Conservation (phyloP, 2,888 invertebrate species). For the Platycheirus albimanus region DNA sequence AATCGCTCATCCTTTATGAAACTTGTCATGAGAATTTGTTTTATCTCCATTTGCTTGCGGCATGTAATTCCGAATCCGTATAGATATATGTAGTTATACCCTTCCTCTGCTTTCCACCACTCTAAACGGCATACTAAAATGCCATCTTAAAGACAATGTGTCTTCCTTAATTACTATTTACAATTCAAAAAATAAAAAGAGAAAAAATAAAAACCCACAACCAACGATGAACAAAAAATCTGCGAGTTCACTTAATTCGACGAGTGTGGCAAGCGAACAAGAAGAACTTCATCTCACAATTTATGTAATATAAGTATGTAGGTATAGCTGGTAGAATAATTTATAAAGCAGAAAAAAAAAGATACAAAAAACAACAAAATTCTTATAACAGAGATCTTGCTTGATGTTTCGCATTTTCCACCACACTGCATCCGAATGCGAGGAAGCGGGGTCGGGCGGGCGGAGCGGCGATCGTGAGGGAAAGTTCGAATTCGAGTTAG, state of each 20-base stretch:
- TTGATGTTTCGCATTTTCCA: conserved; percentile 53
- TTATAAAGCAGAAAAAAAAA: conserved; percentile 54
- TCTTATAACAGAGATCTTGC: conserved; percentile 52
- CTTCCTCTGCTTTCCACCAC: conserved; percentile 9
- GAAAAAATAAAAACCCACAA: conserved; percentile 21
- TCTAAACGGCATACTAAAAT: conserved; percentile 66
- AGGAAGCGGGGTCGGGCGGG: background rate
- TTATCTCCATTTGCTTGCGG: conserved; percentile 63
- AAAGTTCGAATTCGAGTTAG: conserved; percentile 18
- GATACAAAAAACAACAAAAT: conserved; percentile 33
- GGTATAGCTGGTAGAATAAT: conserved; percentile 62
- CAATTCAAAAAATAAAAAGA: conserved; percentile 51
- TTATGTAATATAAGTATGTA: conserved; percentile 60
- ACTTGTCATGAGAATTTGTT: conserved; percentile 69
- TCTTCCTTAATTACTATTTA: conserved; percentile 74
- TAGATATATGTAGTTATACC: too few relatives aligned
- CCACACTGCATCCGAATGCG: conserved; percentile 20
- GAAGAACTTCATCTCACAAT: conserved; percentile 66
- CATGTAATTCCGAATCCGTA: conserved; percentile 28
- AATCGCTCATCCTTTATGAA: conserved; percentile 70
- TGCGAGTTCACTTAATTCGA: conserved; percentile 67
- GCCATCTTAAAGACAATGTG: conserved; percentile 72
- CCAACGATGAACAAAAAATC: conserved; percentile 45
- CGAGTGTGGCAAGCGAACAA: conserved; percentile 62
- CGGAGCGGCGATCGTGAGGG: too few relatives aligned